These are phyloP conservation scores for Desoria tigrina DNA, from an alignment of 2,888 invertebrate genomes.

Conservation along the genomic window DNA sequence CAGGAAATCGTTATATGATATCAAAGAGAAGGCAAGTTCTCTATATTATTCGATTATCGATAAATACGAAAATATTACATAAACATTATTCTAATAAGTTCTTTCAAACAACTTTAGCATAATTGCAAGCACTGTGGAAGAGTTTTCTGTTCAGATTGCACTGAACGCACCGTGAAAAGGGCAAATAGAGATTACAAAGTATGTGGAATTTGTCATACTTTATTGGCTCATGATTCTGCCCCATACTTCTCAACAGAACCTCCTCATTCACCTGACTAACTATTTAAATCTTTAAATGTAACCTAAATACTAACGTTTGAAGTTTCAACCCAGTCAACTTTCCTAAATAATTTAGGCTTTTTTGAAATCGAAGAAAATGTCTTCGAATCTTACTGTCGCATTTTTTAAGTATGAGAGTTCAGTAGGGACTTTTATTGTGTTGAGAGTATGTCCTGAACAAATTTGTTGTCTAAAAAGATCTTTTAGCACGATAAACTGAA, in stretches of 20 bases:
- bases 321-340: too few relatives aligned
- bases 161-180: conserved; percentile 74
- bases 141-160: conserved; percentile 88
- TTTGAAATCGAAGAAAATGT: too few relatives aligned
- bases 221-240: conserved; percentile 85
- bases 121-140: conserved; percentile 94
- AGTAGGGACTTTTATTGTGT: too few relatives aligned
- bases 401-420: too few relatives aligned
- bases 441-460: too few relatives aligned
- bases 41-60: conserved; percentile 1
- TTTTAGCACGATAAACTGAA: too few relatives aligned
- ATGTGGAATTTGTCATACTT: conserved; percentile 95
- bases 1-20: conserved; percentile 69
- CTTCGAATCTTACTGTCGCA: too few relatives aligned
- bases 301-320: neutral
- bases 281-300: neutral
- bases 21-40: conserved; percentile 70
- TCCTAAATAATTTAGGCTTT: too few relatives aligned
- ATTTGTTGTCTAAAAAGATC: too few relatives aligned
- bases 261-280: conserved; percentile 62
- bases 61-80: neutral
- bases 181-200: conserved; percentile 85
- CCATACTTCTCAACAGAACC: conserved; percentile 88
- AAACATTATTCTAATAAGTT: neutral
- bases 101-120: conserved; percentile 61